These are phyloP conservation scores for Eledona agricola DNA, from an alignment of 2,888 invertebrate species.

Conservation along the genomic window DNA sequence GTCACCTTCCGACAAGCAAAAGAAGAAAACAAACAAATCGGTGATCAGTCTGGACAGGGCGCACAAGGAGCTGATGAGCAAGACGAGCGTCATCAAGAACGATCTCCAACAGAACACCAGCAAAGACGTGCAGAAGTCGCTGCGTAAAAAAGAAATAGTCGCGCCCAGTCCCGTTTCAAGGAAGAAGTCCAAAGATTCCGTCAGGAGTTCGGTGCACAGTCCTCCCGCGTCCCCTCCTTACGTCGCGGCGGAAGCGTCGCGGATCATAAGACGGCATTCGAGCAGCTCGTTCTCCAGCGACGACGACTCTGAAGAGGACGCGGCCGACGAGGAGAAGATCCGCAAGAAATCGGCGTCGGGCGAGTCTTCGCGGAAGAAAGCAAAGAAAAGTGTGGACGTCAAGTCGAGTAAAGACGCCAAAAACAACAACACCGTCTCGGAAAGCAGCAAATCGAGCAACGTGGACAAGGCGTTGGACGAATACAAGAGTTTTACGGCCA, in stretches of 20 bases:
- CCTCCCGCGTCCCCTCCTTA: constrained; percentile 70
- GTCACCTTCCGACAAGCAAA: constrained; percentile 37
- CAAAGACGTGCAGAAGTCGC: constrained; percentile 61
- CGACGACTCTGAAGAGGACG: constrained; percentile 60
- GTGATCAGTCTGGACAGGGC: constrained; percentile 54
- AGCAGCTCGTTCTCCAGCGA: constrained; percentile 78
- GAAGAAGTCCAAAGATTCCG: constrained; percentile 61
- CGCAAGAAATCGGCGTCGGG: constrained; percentile 7
- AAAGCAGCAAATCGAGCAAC: constrained; percentile 16
- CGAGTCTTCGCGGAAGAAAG: constrained; percentile 33
- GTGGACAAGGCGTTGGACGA: constrained; percentile 27
- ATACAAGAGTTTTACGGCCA: constrained; percentile 47
- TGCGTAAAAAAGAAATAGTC: constrained; percentile 62
- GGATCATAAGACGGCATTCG: constrained; percentile 83
- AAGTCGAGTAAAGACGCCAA: constrained; percentile 12
- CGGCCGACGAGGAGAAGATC: constrained; percentile 44
- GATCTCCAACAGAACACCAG: constrained; percentile 55
- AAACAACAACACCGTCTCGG: constrained; percentile 23
- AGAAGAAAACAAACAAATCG: constrained; percentile 47
- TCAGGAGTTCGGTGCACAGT: constrained; percentile 56
- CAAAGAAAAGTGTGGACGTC: constrained; percentile 14
- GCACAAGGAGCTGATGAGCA: constrained; percentile 56
- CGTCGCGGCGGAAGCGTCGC: constrained; percentile 78
- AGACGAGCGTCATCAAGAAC: constrained; percentile 57
- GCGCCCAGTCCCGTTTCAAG: constrained; percentile 48